Percentiles rank a stretch among this genome's conserved stretches.
Conservation (phyloP, 2,797 vertebrate species). For the Cuniculus paca region DNA sequence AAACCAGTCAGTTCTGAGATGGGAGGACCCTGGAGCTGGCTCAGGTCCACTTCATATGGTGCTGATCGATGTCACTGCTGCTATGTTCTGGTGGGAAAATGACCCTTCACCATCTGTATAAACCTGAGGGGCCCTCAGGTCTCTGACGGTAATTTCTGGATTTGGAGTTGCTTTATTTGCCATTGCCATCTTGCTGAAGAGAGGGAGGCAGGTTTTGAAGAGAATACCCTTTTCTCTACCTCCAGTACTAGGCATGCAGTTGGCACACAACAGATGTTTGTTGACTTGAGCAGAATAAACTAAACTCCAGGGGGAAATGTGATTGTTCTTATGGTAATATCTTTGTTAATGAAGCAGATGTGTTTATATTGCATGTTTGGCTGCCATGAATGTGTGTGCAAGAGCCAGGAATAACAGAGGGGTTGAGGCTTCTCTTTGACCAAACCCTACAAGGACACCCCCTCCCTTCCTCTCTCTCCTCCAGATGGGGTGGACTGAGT, state of each 20-base stretch:
- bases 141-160: not conserved
- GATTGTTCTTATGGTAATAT: not conserved
- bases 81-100: not conserved
- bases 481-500: too few relatives aligned
- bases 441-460: not conserved
- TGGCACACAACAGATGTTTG: not conserved
- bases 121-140: not conserved
- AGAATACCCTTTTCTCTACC: not conserved
- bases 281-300: not conserved
- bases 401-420: not conserved
- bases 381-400: not conserved
- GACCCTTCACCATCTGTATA: not conserved
- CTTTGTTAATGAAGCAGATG: not conserved
- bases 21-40: not conserved
- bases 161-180: not conserved
- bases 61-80: too few relatives aligned
- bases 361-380: not conserved
- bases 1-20: not conserved
- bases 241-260: not conserved
- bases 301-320: not conserved
- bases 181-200: not conserved
- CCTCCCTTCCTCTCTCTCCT: not conserved
- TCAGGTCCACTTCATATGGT: not conserved
- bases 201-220: not conserved
- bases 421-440: not conserved